Percentiles rank a stretch among this genome's conserved stretches.
Evolutionary conservation across 2,797 vertebrate species (phyloP).

Genomic region (Carduelis carduelis): DNA sequence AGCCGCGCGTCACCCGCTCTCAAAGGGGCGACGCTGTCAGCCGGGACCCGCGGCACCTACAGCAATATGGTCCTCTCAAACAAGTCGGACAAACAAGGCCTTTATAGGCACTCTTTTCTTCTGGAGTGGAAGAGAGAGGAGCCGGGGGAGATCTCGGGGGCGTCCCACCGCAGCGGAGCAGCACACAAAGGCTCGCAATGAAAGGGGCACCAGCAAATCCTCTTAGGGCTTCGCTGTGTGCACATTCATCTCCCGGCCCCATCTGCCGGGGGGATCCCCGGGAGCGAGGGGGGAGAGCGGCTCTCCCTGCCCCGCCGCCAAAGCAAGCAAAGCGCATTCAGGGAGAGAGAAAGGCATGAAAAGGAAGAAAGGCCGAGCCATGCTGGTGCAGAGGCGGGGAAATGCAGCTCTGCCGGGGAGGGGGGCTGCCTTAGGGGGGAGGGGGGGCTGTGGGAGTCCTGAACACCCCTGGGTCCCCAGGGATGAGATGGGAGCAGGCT

Average conservation of each 20-base stretch:
- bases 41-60: slow-evolving; percentile 36
- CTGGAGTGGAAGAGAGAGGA: slow-evolving; percentile 46
- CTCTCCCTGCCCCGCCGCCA: slow-evolving; percentile 19
- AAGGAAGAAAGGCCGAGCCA: slow-evolving; percentile 43
- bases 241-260: slow-evolving; percentile 53
- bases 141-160: slow-evolving; percentile 43
- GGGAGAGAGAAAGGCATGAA: slow-evolving; percentile 42
- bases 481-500: background rate
- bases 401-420: background rate
- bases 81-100: slow-evolving; percentile 48
- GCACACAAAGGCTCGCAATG: slow-evolving; percentile 54
- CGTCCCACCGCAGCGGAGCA: slow-evolving; percentile 25
- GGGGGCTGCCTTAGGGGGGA: background rate
- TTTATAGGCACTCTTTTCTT: slow-evolving; percentile 62
- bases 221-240: slow-evolving; percentile 60
- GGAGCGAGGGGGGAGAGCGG: background rate
- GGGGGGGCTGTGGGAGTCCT: background rate
- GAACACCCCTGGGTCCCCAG: too few relatives aligned
- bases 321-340: slow-evolving; percentile 59
- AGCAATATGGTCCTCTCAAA: slow-evolving; percentile 43
- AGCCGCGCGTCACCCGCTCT: slow-evolving; percentile 21
- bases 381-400: background rate
- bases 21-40: slow-evolving; percentile 29
- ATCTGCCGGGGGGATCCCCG: slow-evolving; percentile 59
- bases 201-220: slow-evolving; percentile 69